phyloP scores from a whole-genome alignment of 1,140 invertebrate species.

The Potamilus streckersoni region DNA sequence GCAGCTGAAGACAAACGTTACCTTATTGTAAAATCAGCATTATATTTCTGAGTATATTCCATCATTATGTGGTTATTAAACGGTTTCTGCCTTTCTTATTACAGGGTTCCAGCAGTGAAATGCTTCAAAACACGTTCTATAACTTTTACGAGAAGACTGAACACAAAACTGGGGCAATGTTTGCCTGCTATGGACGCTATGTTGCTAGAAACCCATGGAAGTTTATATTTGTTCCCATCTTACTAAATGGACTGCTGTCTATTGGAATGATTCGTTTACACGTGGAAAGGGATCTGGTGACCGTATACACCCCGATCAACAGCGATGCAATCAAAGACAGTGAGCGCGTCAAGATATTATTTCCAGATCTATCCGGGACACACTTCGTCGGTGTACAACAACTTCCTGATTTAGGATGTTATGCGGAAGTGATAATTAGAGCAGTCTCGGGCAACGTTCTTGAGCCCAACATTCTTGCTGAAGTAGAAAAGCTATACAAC shows the following conservation, averaged over 20 bases:
- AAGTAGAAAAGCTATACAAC: background rate
- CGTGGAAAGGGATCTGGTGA: constrained; percentile 13
- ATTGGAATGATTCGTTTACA: constrained; percentile 38
- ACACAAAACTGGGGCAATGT: constrained; percentile 10
- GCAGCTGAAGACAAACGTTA: too few species aligned
- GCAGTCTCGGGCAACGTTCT: constrained; percentile 6
- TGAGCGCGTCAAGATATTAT: background rate
- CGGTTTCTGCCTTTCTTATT: too few species aligned
- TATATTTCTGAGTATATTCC: too few species aligned
- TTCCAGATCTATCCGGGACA: constrained; percentile 5
- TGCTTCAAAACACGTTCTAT: too few species aligned
- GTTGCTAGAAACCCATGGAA: constrained; percentile 28
- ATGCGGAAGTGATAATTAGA: constrained; percentile 5
- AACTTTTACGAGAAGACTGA: constrained; percentile 7
- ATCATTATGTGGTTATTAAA: too few species aligned
- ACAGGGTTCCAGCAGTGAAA: too few species aligned
- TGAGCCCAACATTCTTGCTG: background rate
- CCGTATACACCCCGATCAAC: constrained; percentile 28
- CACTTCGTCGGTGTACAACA: constrained; percentile 8
- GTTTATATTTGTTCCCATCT: constrained; percentile 8
- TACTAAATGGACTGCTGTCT: constrained; percentile 33
- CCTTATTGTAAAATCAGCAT: too few species aligned
- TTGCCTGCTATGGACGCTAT: constrained; percentile 27
- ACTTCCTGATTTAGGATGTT: background rate
- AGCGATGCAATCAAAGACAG: background rate